phyloP scores from a whole-genome alignment of 2,113 vertebrate genomes.

The Proteles cristata region DNA sequence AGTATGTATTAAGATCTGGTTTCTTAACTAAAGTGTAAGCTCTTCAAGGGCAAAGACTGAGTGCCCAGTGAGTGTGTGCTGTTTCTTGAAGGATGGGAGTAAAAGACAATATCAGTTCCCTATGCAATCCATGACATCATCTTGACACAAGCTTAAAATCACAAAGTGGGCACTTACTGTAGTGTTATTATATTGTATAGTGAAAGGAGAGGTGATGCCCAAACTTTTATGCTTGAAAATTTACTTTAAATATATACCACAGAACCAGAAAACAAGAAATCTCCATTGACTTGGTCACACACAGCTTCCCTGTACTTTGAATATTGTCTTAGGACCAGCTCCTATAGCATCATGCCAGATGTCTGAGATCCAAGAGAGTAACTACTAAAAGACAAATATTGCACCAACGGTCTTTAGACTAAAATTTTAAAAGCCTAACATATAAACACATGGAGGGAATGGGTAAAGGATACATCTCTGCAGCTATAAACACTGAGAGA shows the following conservation, averaged over 20 bases:
- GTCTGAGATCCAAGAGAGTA: constrained; percentile 33
- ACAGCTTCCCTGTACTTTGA: constrained; percentile 70
- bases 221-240: constrained; percentile 40
- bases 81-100: neutral
- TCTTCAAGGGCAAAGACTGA: neutral
- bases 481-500: constrained; percentile 7
- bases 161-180: constrained; percentile 31
- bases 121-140: neutral
- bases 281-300: constrained; percentile 64
- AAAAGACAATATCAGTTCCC: neutral
- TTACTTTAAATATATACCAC: constrained; percentile 49
- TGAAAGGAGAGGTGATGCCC: neutral
- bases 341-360: constrained; percentile 62
- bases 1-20: neutral
- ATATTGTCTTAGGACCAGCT: constrained; percentile 75
- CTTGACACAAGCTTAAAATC: neutral
- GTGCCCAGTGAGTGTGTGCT: neutral
- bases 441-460: constrained; percentile 3
- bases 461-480: neutral
- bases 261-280: constrained; percentile 54
- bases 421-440: constrained; percentile 36
- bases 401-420: constrained; percentile 34
- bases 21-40: constrained; percentile 36
- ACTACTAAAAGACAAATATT: constrained; percentile 37
- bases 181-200: neutral